Evolutionary conservation across 2,113 vertebrate species (phyloP).

Genomic region (Cisticola juncidis): DNA sequence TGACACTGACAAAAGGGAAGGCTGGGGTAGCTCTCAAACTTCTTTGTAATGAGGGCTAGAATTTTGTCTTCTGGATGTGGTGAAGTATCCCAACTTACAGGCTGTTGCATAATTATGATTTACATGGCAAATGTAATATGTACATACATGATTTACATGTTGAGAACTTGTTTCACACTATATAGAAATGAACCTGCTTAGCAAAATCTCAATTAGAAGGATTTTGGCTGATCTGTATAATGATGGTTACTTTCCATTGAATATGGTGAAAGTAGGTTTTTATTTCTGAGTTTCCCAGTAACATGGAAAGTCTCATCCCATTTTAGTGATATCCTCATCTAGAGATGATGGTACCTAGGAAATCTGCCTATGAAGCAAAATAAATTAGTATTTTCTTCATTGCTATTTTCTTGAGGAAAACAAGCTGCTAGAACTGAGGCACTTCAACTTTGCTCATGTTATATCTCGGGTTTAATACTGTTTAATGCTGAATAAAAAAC

Average conservation of each 20-base stretch:
- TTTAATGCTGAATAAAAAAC: background rate
- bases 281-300: background rate
- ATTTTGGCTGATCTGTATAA: background rate
- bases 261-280: background rate
- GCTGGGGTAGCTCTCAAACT: background rate
- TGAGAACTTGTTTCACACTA: background rate
- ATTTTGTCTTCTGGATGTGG: background rate
- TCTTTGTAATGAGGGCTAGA: background rate
- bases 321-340: background rate
- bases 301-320: background rate
- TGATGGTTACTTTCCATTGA: background rate
- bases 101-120: background rate
- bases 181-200: background rate
- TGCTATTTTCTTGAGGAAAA: background rate
- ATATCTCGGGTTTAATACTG: background rate
- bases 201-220: background rate
- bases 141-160: background rate
- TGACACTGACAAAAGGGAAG: background rate
- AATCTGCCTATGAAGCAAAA: background rate
- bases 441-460: background rate
- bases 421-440: background rate
- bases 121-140: background rate
- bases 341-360: background rate
- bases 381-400: background rate
- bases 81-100: background rate